phyloP scores from a whole-genome alignment of 2,113 vertebrate genomes.

The Porphyrio hochstetteri region DNA sequence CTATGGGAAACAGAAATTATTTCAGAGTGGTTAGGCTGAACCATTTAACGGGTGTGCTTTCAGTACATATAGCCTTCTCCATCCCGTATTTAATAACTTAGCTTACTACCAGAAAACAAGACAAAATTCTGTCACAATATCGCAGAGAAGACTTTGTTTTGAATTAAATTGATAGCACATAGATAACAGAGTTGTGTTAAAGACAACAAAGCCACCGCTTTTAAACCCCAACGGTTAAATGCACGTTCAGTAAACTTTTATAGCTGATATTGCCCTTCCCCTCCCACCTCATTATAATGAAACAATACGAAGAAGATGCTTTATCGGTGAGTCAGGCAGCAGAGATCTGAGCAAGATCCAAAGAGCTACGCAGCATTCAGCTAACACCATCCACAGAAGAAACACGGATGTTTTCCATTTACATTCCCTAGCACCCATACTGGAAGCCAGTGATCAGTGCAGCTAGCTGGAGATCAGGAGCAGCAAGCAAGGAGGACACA shows the following conservation, averaged over 20 bases:
- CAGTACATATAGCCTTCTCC: neutral
- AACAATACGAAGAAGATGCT: conserved; percentile 19
- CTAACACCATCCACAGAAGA: neutral
- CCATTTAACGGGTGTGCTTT: neutral
- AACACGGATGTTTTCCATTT: conserved; percentile 46
- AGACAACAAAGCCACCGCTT: neutral
- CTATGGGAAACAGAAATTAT: neutral
- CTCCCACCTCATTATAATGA: neutral
- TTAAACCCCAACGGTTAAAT: neutral
- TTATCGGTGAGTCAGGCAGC: conserved; percentile 30
- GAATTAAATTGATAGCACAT: neutral
- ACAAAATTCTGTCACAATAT: neutral
- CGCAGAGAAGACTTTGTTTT: neutral
- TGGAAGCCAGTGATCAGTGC: neutral
- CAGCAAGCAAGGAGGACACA: accelerated
- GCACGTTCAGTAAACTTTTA: neutral
- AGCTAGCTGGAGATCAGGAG: neutral
- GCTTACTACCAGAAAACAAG: neutral
- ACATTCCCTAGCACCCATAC: neutral
- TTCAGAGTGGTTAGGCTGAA: neutral
- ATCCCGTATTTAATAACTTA: neutral
- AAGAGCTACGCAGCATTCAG: neutral
- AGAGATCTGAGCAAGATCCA: neutral
- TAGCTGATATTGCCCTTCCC: neutral
- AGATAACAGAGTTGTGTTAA: neutral